Base-by-base conservation (phyloP, 2,888 invertebrate species). In the Marronus borbonicus region DNA sequence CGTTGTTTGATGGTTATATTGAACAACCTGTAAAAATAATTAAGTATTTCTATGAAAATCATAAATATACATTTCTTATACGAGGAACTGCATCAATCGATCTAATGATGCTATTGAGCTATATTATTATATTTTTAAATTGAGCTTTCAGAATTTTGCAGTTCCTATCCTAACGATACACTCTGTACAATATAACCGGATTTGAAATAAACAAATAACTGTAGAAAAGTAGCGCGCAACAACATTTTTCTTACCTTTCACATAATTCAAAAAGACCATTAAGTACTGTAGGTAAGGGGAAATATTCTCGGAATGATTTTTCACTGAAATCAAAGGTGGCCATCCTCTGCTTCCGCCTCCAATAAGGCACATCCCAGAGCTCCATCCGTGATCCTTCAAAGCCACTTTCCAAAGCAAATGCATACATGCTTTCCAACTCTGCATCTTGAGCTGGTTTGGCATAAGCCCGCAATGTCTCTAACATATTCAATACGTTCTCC, bases 311-410 rank as follows among this genome's bases (percentile, higher is more conserved):
- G 12, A 96, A 90, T 82, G 92, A 90, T 80, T 93, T 92, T 82
- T 96, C 95, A 84, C 95, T 92, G 81, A 93, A 92, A 76, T 92
- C 91, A 84, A 91, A 94, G 10, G 94, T 85, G 0, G 91, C 89
- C 84, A 91, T 90, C 81, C 92, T 91, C 82, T 96, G 95, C 86
- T 95, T 94, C 82, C 95, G 91, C 83, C 93, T 92, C 96, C 97
- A 98, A 86, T 94, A 98, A 1, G 94, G 92, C 65, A 98, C 90
- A 88, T 98, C 98, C 93, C 95, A 98, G 68, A 93, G 89, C 83
- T 95, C 93, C 28, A 97, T 87, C 74, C 91, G 89, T 8, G 86
- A 83, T 7, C 91, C 90, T 62, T 92, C 89, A 84, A 95, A 95
- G 0, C 96, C 96, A 84, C 93, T 90, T 74, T 93, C 92, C 0